Conservation (phyloP, 2,797 vertebrate species). For the Streptopelia turtur region DNA sequence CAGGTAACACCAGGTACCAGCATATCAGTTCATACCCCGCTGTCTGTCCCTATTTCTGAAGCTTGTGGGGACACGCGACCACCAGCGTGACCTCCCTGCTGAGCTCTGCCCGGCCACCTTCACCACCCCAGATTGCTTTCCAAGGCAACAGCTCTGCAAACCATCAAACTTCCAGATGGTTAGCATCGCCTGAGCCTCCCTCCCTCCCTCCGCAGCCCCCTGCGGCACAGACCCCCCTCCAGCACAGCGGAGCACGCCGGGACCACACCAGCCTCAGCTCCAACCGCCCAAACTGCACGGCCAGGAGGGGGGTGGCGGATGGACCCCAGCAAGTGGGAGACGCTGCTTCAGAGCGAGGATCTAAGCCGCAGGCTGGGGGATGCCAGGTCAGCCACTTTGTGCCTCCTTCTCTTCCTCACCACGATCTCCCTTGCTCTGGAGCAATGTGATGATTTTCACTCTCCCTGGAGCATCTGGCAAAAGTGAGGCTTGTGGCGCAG, state of each 20-base stretch:
- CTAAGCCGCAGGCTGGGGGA: background rate
- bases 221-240: background rate
- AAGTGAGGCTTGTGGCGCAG: background rate
- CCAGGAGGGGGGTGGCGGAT: background rate
- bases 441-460: background rate
- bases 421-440: background rate
- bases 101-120: background rate
- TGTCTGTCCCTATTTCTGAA: background rate
- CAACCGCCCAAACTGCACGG: background rate
- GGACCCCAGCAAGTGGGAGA: background rate
- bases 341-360: background rate
- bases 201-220: background rate
- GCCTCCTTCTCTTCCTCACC: background rate
- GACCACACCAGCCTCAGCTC: too few relatives aligned
- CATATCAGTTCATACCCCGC: background rate
- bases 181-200: background rate
- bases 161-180: background rate
- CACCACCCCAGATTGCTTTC: background rate
- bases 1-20: background rate
- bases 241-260: background rate
- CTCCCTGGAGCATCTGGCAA: background rate
- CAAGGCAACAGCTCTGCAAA: background rate
- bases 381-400: background rate
- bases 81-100: background rate
- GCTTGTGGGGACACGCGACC: accelerated